These are phyloP conservation scores for Notarius lentiginosus DNA, from an alignment of 2,113 vertebrate genomes.

Conservation along the genomic window DNA sequence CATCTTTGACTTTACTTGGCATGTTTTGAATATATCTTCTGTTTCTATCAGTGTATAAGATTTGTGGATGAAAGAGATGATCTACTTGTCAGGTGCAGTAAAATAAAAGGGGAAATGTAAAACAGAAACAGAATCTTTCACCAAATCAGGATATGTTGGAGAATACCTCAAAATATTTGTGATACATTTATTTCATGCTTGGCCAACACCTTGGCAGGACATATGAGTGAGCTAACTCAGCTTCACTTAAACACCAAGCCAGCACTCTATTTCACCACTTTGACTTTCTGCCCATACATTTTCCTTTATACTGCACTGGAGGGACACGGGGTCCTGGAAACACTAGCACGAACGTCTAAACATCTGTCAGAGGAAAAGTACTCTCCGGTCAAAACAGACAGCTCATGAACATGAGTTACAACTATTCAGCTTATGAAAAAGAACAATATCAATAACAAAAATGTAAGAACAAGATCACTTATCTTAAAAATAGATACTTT, in stretches of 20 bases:
- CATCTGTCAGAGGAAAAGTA: constrained; percentile 60
- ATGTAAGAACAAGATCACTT: constrained; percentile 24
- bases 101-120: not conserved
- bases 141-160: constrained; percentile 5
- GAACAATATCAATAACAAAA: constrained; percentile 28
- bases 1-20: constrained; percentile 15
- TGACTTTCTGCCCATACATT: constrained; percentile 41
- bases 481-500: not conserved
- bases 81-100: constrained; percentile 25
- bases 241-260: constrained; percentile 45
- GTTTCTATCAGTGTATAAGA: not conserved
- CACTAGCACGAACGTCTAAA: constrained; percentile 53
- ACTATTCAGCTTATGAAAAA: constrained; percentile 40
- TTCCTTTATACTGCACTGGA: constrained; percentile 56
- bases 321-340: constrained; percentile 47
- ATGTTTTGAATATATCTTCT: constrained; percentile 14
- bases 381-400: constrained; percentile 56
- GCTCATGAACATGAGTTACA: constrained; percentile 34
- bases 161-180: constrained; percentile 30
- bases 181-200: constrained; percentile 24
- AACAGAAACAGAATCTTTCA: constrained; percentile 21
- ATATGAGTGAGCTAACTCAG: constrained; percentile 16
- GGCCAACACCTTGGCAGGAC: constrained; percentile 7
- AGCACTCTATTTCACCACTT: constrained; percentile 37
- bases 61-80: constrained; percentile 17